Conservation (phyloP, 2,113 vertebrate genomes). For the Burhinus oedicnemus region DNA sequence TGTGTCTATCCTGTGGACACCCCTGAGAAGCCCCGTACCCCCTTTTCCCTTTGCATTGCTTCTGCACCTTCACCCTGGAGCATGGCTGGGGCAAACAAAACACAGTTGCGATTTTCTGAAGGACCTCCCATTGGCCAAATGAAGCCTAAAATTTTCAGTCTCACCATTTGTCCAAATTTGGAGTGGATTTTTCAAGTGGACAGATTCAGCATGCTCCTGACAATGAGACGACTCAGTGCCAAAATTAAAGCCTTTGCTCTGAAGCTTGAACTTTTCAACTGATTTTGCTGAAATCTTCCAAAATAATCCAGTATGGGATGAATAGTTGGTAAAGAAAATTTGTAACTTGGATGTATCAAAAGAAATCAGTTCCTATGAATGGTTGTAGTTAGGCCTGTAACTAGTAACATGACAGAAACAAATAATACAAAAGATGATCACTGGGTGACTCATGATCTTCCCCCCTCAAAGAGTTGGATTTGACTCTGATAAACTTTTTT, state of each 20-base stretch:
- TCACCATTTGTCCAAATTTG: slow-evolving; percentile 21
- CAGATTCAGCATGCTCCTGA: not conserved
- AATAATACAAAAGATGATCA: not conserved
- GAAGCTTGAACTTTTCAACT: not conserved
- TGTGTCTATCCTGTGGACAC: not conserved
- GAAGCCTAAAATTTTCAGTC: not conserved
- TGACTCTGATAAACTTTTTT: not conserved
- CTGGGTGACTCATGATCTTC: not conserved
- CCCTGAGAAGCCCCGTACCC: not conserved
- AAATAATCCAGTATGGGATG: not conserved
- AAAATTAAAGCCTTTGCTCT: not conserved
- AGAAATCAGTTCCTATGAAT: not conserved
- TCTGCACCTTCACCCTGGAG: not conserved
- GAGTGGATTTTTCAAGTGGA: slow-evolving; percentile 17
- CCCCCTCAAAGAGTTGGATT: not conserved
- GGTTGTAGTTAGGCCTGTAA: not conserved
- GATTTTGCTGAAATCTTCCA: not conserved
- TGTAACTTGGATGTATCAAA: not conserved
- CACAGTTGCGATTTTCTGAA: not conserved
- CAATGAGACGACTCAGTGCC: not conserved
- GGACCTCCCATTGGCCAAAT: not conserved
- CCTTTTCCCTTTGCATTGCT: not conserved
- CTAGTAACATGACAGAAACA: not conserved
- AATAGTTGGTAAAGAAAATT: not conserved
- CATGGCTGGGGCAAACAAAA: not conserved